Evolutionary conservation across 2,113 vertebrate genomes (phyloP), one percentile per base, ranked within the genome.

Genomic region (Tachysurus vachellii): DNA sequence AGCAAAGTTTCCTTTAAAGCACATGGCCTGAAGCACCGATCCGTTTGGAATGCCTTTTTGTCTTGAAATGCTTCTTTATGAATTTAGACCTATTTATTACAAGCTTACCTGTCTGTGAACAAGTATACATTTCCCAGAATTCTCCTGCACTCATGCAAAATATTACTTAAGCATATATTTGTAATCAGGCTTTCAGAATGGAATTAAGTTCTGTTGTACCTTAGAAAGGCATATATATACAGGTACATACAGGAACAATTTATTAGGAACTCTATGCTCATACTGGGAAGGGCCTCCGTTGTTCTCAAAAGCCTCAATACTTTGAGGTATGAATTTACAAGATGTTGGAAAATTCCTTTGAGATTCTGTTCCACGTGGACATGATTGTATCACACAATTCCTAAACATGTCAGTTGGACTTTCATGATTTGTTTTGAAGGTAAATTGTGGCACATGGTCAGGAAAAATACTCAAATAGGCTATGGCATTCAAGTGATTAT

Each of bases 1-100:
- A 84, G 47, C 82, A 68, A 47, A 84, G 12, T 86, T 83, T 84
- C 62, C 70, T 75, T 70, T 71, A 76, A 86, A 88, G 79, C 61
- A 80, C 89, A 54, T 86, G 81, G 83, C 89, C 87, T 50, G 61
- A 80, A 86, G 87, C 85, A 62, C 50, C 81, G 59, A 61, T 81
- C 47, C 56, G 47, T 28, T 79, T 57, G 81, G 71, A 79, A 53
- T 80, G 86, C 57, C 57, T 59, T 90, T 83, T 84, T 53, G 76
- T 76, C n/a, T 75, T 86, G 87, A 82, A 84, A 88, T 62, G 36
- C 26, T 80, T 88, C 50, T 64, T 70, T 68, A 42, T 85, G 83
- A 85, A 77, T 87, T 83, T 87, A 87, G 57, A 83, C 53, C 36
- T 64, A 73, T 83, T 77, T 71, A 64, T 83, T 83, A 68, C 44